phyloP scores from a whole-genome alignment of 2,888 invertebrate species.

The Pterostichus niger region DNA sequence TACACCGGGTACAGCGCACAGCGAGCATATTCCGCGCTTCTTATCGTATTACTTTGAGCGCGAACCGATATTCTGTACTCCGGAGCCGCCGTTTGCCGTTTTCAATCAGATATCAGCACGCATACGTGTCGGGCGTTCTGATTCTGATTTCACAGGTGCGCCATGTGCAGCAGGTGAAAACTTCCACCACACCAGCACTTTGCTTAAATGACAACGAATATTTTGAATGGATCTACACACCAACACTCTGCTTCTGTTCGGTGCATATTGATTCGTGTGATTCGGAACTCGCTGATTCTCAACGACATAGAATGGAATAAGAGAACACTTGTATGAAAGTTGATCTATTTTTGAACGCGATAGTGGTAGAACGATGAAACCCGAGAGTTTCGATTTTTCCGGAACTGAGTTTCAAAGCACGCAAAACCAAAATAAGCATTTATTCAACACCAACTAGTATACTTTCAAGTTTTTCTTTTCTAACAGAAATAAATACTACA shows the following conservation, averaged over 20 bases:
- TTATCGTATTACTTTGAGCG: constrained; percentile 60
- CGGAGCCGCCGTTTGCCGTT: constrained; percentile 51
- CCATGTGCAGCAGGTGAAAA: constrained; percentile 24
- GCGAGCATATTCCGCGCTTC: constrained; percentile 57
- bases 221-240: background rate
- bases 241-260: background rate
- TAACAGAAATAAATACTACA: too few relatives aligned
- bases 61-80: constrained; percentile 31
- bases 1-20: background rate
- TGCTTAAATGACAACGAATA: background rate
- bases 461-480: too few relatives aligned
- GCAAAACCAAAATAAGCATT: too few relatives aligned
- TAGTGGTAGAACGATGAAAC: background rate
- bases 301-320: background rate
- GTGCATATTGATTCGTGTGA: constrained; percentile 31
- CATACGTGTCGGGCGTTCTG: constrained; percentile 46
- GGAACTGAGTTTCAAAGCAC: too few relatives aligned
- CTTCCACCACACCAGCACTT: constrained; percentile 10
- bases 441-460: too few relatives aligned
- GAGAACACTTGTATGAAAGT: constrained; percentile 24
- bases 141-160: constrained; percentile 23
- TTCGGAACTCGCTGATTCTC: constrained; percentile 1
- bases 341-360: constrained; percentile 25
- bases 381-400: background rate
- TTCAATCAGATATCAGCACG: constrained; percentile 56